phyloP scores from a whole-genome alignment of 2,888 invertebrate species.

The Platycheirus rosarum region DNA sequence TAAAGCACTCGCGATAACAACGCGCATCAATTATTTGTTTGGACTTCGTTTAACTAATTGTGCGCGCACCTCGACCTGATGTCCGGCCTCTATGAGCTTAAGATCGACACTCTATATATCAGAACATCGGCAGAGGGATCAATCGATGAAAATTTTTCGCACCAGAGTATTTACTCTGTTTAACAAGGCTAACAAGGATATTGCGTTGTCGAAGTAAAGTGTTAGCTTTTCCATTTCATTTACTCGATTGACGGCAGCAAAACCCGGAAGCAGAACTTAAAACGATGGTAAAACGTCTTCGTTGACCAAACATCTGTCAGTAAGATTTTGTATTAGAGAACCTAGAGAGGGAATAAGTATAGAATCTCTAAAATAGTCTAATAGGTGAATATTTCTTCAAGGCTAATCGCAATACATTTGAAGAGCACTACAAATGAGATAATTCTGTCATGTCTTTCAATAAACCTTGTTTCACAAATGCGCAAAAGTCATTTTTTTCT shows the following conservation, averaged over 20 bases:
- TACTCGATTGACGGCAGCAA: neutral
- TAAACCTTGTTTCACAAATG: constrained; percentile 3
- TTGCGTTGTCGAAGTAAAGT: neutral
- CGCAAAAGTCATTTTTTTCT: constrained; percentile 6
- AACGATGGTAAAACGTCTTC: constrained; percentile 1
- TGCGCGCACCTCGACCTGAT: too few relatives aligned
- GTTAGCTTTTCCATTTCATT: neutral
- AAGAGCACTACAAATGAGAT: constrained; percentile 5
- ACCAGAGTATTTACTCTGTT: neutral
- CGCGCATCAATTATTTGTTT: too few relatives aligned
- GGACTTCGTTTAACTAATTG: too few relatives aligned
- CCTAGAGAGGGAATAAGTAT: neutral
- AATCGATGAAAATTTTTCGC: neutral
- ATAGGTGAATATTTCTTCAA: constrained; percentile 17
- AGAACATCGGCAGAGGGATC: neutral
- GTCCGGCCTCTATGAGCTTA: too few relatives aligned
- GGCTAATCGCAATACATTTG: constrained; percentile 1
- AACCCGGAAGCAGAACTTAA: neutral
- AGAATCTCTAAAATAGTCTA: neutral
- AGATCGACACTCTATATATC: too few relatives aligned
- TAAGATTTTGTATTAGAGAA: neutral
- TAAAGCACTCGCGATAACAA: too few relatives aligned
- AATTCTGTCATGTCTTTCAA: constrained; percentile 8
- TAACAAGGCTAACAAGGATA: neutral
- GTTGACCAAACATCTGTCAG: neutral